Conservation (phyloP, 2,797 vertebrate species). For the Gobio occitaniae region DNA sequence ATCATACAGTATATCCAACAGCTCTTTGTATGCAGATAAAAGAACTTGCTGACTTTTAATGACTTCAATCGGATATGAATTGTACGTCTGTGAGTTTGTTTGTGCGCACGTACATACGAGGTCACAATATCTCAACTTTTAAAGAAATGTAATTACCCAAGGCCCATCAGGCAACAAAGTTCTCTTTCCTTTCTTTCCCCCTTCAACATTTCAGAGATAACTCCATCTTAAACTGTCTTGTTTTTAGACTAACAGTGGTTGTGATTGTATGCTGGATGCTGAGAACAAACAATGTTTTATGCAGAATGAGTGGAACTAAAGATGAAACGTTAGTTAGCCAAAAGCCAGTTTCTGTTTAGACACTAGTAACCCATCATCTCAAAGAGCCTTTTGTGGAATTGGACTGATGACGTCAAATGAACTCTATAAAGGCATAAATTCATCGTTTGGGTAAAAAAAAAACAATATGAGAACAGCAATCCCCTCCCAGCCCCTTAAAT, state of each 20-base stretch:
- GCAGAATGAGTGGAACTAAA: conserved; percentile 93
- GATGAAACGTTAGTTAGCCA: conserved; percentile 93
- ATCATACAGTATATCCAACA: background rate
- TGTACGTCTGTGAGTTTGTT: conserved; percentile 1
- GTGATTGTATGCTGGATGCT: conserved; percentile 80
- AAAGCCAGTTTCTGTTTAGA: conserved; percentile 89
- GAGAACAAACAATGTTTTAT: conserved; percentile 94
- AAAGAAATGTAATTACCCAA: conserved; percentile 19
- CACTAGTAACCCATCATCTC: conserved; percentile 85
- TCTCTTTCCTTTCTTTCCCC: conserved; percentile 23
- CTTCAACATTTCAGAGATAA: conserved; percentile 66
- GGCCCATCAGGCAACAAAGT: conserved; percentile 12
- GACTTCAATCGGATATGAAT: background rate
- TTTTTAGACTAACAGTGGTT: conserved; percentile 76
- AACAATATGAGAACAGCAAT: conserved; percentile 80
- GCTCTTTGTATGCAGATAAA: background rate
- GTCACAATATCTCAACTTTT: background rate
- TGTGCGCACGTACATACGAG: conserved; percentile 16
- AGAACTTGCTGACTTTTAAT: background rate
- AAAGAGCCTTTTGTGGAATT: conserved; percentile 89
- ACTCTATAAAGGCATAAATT: conserved; percentile 83
- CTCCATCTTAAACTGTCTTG: conserved; percentile 68
- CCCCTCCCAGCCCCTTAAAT: conserved; percentile 80
- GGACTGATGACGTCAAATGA: conserved; percentile 92
- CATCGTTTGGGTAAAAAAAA: conserved; percentile 84